These are phyloP conservation scores for Philopotamus ludificatus DNA, from an alignment of 1,140 invertebrate genomes.

Conservation along the genomic window DNA sequence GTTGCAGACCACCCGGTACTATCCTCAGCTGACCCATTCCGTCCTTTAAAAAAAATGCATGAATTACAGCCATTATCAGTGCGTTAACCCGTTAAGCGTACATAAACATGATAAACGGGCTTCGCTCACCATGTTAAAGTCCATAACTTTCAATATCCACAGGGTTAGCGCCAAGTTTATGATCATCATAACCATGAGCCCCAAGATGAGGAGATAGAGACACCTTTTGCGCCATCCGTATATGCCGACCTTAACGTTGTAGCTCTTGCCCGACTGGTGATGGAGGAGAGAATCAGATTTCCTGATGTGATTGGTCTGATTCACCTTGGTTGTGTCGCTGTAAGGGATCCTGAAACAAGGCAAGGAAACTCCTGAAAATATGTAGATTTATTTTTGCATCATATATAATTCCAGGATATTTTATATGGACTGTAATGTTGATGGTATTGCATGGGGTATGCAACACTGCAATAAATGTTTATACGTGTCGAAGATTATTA, in stretches of 20 bases:
- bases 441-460: no score
- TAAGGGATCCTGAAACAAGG: constrained; percentile 55
- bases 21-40: constrained; percentile 93
- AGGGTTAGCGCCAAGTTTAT: constrained; percentile 91
- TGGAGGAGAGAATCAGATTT: constrained; percentile 27
- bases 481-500: no score
- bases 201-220: constrained; percentile 79
- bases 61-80: not conserved
- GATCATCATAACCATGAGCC: constrained; percentile 86
- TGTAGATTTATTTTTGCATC: not conserved
- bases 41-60: constrained; percentile 76
- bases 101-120: constrained; percentile 12
- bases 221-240: constrained; percentile 96
- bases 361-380: no score
- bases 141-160: constrained; percentile 94
- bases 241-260: constrained; percentile 79
- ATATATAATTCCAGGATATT: not conserved
- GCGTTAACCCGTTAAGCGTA: no score
- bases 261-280: constrained; percentile 46
- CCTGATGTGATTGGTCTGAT: constrained; percentile 45
- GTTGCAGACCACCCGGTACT: constrained; percentile 79
- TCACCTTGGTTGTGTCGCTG: constrained; percentile 55
- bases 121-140: constrained; percentile 88
- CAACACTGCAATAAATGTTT: no score
- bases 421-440: not conserved